Evolutionary conservation across 2,888 invertebrate genomes (phyloP).

Genomic region (Drosophila glabriapex): DNA sequence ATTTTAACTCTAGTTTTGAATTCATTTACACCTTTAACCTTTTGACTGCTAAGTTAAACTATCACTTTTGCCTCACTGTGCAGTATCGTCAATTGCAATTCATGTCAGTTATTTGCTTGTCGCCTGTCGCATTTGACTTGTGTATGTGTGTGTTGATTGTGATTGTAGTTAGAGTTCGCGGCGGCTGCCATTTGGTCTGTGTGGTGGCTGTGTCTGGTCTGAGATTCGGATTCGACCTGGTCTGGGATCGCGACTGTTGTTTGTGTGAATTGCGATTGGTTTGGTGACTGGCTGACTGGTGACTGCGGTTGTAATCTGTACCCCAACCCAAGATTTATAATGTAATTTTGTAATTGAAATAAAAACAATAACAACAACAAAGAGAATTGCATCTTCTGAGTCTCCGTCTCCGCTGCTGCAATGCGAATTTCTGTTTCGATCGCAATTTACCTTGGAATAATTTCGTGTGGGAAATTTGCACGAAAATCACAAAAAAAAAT

Average conservation of each 20-base stretch:
- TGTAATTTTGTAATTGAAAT: conserved; percentile 76
- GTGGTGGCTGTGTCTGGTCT: conserved; percentile 12
- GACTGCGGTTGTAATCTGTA: conserved; percentile 66
- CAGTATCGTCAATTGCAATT: conserved; percentile 51
- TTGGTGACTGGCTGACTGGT: conserved; percentile 45
- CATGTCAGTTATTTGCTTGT: conserved; percentile 49
- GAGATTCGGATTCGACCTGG: conserved; percentile 44
- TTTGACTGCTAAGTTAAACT: neutral
- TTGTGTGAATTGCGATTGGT: conserved; percentile 24
- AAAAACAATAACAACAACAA: conserved; percentile 35
- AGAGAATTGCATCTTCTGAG: conserved; percentile 57
- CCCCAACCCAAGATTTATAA: conserved; percentile 59
- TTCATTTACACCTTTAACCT: neutral
- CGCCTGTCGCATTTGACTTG: conserved; percentile 31
- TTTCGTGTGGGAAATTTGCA: conserved; percentile 61
- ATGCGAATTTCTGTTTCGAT: conserved; percentile 34
- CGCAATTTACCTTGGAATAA: conserved; percentile 44
- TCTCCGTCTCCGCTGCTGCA: conserved; percentile 12
- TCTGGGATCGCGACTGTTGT: conserved; percentile 29
- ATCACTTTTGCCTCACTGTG: conserved; percentile 33
- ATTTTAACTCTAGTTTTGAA: neutral
- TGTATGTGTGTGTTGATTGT: conserved; percentile 33
- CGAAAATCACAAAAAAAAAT: conserved; percentile 8
- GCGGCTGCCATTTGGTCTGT: conserved; percentile 57
- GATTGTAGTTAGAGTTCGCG: conserved; percentile 58